Percentiles rank a stretch among this genome's conserved stretches.
Evolutionary conservation across 2,888 invertebrate genomes (phyloP).

Genomic region (Nomada ferruginata): DNA sequence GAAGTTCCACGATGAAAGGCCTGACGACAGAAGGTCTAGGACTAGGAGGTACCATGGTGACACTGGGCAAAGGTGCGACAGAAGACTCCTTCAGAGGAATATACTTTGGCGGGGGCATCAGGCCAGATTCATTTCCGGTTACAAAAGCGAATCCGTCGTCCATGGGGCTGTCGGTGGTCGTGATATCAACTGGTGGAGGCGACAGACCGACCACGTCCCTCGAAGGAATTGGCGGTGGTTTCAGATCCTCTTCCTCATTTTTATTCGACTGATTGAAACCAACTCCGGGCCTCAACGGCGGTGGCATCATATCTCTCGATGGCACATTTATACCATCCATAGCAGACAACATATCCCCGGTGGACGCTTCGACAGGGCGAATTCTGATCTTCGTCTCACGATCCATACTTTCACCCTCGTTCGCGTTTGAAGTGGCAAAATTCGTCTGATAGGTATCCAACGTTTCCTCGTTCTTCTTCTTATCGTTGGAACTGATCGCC

Average conservation of each 20-base stretch:
- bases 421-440: conserved; percentile 71
- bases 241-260: conserved; percentile 73
- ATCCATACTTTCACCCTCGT: conserved; percentile 48
- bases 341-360: conserved; percentile 38
- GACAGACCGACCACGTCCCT: conserved; percentile 81
- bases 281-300: conserved; percentile 70
- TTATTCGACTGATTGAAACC: conserved; percentile 66
- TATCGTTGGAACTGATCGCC: conserved; percentile 40
- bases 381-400: conserved; percentile 30
- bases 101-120: conserved; percentile 79
- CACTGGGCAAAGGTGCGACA: conserved; percentile 73
- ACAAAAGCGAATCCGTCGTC: conserved; percentile 69
- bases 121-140: conserved; percentile 72
- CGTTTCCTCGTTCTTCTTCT: conserved; percentile 72
- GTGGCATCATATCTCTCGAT: conserved; percentile 79
- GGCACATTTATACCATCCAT: conserved; percentile 68
- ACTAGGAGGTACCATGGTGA: conserved; percentile 78
- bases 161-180: conserved; percentile 74
- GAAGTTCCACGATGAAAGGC: conserved; percentile 80
- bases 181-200: conserved; percentile 80
- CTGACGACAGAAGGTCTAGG: conserved; percentile 76
- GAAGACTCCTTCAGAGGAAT: conserved; percentile 79
- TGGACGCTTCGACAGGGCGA: conserved; percentile 51
- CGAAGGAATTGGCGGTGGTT: conserved; percentile 78
- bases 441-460: conserved; percentile 77